Percentiles rank a stretch among this genome's conserved stretches.
Conservation (phyloP, 1,140 invertebrate species). For the Oedothorax gibbosus region DNA sequence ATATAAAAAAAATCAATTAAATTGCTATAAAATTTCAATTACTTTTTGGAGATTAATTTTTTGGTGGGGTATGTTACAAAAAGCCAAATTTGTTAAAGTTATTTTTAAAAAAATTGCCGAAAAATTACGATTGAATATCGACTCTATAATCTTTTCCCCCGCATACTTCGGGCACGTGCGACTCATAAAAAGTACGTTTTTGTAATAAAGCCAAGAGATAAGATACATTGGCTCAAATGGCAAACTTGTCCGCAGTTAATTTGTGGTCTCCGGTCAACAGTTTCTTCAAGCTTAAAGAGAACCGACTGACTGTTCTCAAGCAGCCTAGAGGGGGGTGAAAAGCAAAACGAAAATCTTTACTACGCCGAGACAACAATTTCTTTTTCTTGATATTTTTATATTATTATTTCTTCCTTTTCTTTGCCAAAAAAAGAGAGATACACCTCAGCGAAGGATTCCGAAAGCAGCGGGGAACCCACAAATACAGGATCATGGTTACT, state of each 20-base stretch:
- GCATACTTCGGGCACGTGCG: no score
- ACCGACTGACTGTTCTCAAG: background rate
- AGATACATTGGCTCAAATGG: background rate
- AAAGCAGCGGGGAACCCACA: slow-evolving; percentile 19
- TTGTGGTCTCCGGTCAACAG: slow-evolving; percentile 9
- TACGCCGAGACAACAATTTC: background rate
- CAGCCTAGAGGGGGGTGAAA: background rate
- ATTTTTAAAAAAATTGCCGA: no score
- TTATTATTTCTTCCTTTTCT: slow-evolving; percentile 6
- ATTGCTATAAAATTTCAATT: no score
- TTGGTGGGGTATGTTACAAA: no score
- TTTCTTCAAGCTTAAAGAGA: background rate
- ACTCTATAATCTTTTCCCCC: no score
- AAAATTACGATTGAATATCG: no score
- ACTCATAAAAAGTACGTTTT: background rate
- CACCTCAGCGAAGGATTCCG: slow-evolving; percentile 21
- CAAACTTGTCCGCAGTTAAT: background rate
- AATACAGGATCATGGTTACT: no score
- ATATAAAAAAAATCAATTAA: no score
- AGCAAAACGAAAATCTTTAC: slow-evolving; percentile 13
- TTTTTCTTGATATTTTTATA: background rate
- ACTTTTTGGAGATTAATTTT: no score
- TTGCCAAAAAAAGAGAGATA: background rate
- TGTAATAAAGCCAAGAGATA: background rate
- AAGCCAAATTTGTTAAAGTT: no score